Conservation (phyloP, 2,797 vertebrate species). For the Calcarius lapponicus region DNA sequence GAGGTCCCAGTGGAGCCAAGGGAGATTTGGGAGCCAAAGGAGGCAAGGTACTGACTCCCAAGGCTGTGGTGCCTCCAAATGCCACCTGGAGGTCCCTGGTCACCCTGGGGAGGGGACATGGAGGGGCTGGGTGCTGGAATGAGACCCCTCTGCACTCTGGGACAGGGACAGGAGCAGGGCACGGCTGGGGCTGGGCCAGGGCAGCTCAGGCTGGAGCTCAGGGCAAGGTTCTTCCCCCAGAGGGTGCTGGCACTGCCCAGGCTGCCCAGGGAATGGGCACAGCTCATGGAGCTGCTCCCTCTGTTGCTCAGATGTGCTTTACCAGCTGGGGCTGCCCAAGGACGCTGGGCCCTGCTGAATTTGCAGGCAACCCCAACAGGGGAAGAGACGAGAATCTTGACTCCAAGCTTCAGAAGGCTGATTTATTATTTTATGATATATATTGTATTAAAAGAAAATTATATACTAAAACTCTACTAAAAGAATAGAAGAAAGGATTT, state of each 20-base stretch:
- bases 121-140: too few relatives aligned
- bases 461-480: too few relatives aligned
- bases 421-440: too few relatives aligned
- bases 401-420: too few relatives aligned
- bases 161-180: not conserved
- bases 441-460: too few relatives aligned
- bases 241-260: not conserved
- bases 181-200: not conserved
- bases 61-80: fast-evolving
- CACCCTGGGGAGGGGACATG: too few relatives aligned
- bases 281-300: not conserved
- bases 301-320: too few relatives aligned
- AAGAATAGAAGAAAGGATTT: too few relatives aligned
- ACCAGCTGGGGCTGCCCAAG: not conserved
- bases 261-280: not conserved
- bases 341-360: not conserved
- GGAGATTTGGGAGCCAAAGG: constrained; percentile 84
- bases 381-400: too few relatives aligned
- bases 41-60: constrained; percentile 71
- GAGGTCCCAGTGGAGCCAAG: constrained; percentile 79
- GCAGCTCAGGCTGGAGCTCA: not conserved
- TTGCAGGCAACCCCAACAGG: too few relatives aligned
- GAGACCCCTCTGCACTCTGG: too few relatives aligned
- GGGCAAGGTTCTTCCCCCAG: not conserved
- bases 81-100: not conserved